These are phyloP conservation scores for Trichogramma evanescens DNA, from an alignment of 2,888 invertebrate genomes.

Conservation along the genomic window DNA sequence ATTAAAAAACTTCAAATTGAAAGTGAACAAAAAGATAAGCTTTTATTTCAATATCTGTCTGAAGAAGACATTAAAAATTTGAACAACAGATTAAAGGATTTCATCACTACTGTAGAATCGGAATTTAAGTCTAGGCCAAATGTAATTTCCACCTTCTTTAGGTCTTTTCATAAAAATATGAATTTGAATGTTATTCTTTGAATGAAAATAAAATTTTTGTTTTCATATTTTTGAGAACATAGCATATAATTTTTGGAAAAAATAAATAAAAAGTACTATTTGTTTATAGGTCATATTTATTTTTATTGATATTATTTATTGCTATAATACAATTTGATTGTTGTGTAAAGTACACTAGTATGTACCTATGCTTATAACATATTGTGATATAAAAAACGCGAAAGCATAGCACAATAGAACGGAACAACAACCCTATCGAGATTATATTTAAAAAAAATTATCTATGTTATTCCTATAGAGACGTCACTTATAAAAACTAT, in stretches of 20 bases:
- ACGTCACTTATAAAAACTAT: slow-evolving; percentile 44
- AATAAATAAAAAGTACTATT: slow-evolving; percentile 2
- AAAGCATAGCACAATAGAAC: slow-evolving; percentile 39
- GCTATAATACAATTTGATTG: slow-evolving; percentile 41
- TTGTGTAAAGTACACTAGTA: slow-evolving; percentile 37
- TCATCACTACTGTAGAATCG: no score
- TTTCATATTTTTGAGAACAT: neutral
- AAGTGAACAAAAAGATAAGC: no score
- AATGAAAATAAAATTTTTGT: neutral
- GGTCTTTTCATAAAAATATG: no score
- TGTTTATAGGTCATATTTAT: slow-evolving; percentile 17
- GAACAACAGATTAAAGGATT: no score
- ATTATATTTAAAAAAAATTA: slow-evolving; percentile 42
- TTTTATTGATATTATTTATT: slow-evolving; percentile 35
- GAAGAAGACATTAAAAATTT: no score
- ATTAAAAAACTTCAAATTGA: no score
- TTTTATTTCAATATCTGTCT: no score
- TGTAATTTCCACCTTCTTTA: no score
- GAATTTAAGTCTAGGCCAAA: no score
- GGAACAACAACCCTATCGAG: slow-evolving; percentile 39
- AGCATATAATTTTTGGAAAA: neutral
- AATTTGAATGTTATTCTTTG: no score
- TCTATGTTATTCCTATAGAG: slow-evolving; percentile 46
- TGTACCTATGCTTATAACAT: slow-evolving; percentile 36
- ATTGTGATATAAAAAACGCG: slow-evolving; percentile 31